These are phyloP conservation scores for Pollenia angustigena DNA, from an alignment of 2,888 invertebrate species.

Conservation along the genomic window DNA sequence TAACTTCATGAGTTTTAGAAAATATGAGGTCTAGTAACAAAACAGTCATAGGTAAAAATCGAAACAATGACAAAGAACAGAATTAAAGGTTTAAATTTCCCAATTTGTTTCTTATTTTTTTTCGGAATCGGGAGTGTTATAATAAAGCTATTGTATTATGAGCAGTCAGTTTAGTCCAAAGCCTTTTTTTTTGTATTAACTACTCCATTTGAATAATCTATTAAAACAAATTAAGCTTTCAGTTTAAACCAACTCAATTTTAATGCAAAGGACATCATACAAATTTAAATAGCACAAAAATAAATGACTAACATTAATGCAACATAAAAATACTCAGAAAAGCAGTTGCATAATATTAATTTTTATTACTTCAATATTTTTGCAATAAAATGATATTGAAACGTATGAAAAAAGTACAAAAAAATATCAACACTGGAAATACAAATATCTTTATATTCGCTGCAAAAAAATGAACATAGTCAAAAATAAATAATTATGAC, in stretches of 20 bases:
- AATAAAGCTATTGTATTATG: too few species aligned
- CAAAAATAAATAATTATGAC: not conserved
- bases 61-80: too few species aligned
- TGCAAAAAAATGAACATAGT: not conserved
- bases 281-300: not conserved
- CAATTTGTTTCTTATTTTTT: too few species aligned
- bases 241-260: not conserved
- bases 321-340: not conserved
- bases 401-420: not conserved
- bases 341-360: not conserved
- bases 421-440: not conserved
- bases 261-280: not conserved
- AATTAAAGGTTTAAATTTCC: too few species aligned
- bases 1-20: too few species aligned
- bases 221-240: constrained; percentile 1
- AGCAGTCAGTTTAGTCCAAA: too few species aligned
- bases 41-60: too few species aligned
- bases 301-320: not conserved
- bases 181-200: too few species aligned
- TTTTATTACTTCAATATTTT: constrained; percentile 24
- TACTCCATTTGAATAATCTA: not conserved
- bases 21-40: too few species aligned
- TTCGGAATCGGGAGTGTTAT: too few species aligned
- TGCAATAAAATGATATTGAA: not conserved
- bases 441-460: not conserved